Evolutionary conservation across 1,140 invertebrate species (phyloP), one percentile per base, ranked within the genome.

Genomic region (Charaxes varanes): DNA sequence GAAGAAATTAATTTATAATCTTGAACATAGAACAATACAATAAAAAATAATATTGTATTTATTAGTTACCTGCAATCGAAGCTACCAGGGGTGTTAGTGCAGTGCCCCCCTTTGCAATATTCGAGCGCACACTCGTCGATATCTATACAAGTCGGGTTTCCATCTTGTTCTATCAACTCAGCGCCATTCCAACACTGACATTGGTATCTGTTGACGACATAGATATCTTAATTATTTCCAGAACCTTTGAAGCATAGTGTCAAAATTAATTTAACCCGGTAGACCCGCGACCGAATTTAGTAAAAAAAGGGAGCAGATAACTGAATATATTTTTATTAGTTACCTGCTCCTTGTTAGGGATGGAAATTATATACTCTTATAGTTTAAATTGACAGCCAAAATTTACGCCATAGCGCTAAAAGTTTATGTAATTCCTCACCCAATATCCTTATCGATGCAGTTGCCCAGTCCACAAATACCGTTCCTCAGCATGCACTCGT

Each of bases 381-480:
- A n/a, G n/a, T n/a, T n/a, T n/a, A n/a, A n/a, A n/a, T n/a, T n/a
- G n/a, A n/a, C n/a, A n/a, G n/a, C n/a, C n/a, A n/a, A n/a, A n/a
- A n/a, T n/a, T n/a, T n/a, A n/a, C n/a, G n/a, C n/a, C n/a, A n/a
- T n/a, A n/a, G n/a, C n/a, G 3, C 17, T 1, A 26, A 22, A 2
- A 10, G 13, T 6, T 12, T 5, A 18, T 1, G 2, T 6, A 18
- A 19, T 3, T 88, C 23, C 86, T 77, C 90, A 95, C 45, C 91
- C 92, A 16, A 91, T 88, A 8, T 87, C 80, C 10, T 90, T 92
- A 57, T 94, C 92, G 21, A 93, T 86, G 63, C 94, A 95, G 36
- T 88, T 84, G 0, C 93, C 94, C 36, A 92, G 86, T 1, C 90
- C 91, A 62, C 94, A 96, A 43, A 95, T 91, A 43, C 90, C 90